Evolutionary conservation across 1,140 invertebrate genomes (phyloP).

Genomic region (Lepidurus couesii): DNA sequence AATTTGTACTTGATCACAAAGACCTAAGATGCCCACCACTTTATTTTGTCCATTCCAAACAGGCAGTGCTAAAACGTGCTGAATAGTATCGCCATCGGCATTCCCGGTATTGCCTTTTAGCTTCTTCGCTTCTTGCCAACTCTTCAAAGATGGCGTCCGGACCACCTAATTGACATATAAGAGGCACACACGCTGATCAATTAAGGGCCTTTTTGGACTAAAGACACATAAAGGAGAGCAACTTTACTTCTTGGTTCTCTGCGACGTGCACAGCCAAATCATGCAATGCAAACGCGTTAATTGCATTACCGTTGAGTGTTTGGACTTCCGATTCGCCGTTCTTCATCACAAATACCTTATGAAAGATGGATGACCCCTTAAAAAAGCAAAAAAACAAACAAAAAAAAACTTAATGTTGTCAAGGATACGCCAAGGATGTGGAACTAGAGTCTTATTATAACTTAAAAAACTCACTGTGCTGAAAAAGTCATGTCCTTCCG

Average conservation of each 20-base stretch:
- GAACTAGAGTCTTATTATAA: conserved; percentile 13
- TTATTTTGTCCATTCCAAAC: conserved; percentile 80
- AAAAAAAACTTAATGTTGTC: too few species aligned
- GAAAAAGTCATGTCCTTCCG: conserved; percentile 65
- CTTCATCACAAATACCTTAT: neutral
- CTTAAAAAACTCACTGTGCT: conserved; percentile 64
- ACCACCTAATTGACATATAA: conserved; percentile 52
- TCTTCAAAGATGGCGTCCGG: conserved; percentile 71
- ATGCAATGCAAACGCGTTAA: conserved; percentile 7
- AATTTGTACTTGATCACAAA: conserved; percentile 77
- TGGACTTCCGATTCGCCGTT: conserved; percentile 5
- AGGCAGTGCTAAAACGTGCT: conserved; percentile 57
- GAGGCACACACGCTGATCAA: conserved; percentile 23
- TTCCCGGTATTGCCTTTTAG: conserved; percentile 50
- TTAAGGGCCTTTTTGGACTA: neutral
- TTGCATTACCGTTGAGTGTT: neutral
- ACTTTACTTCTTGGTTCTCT: neutral
- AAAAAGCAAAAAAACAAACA: neutral
- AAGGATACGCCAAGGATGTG: too few species aligned
- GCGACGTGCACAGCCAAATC: conserved; percentile 17
- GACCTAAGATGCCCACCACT: conserved; percentile 85
- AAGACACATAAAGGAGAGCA: neutral
- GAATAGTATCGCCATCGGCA: conserved; percentile 43
- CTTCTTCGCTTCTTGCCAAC: conserved; percentile 52
- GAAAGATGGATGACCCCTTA: conserved; percentile 4